phyloP scores from a whole-genome alignment of 2,113 vertebrate species.

The Eudyptes chrysolophus region DNA sequence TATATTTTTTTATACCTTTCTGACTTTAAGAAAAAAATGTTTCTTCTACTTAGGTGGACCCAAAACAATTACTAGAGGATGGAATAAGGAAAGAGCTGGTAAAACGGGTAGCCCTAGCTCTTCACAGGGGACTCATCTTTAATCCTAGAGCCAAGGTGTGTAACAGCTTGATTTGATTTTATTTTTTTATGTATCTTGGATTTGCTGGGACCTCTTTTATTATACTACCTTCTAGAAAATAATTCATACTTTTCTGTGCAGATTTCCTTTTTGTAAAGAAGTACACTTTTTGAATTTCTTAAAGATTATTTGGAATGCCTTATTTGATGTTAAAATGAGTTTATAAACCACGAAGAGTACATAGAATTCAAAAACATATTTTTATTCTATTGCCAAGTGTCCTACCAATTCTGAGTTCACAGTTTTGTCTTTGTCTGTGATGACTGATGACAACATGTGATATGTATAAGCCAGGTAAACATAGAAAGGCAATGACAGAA shows the following conservation, averaged over 20 bases:
- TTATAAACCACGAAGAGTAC: neutral
- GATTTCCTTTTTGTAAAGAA: neutral
- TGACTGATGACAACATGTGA: neutral
- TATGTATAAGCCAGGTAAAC: neutral
- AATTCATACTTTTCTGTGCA: neutral
- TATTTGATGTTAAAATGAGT: neutral
- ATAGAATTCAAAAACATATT: neutral
- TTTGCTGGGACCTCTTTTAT: neutral
- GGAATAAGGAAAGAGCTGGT: conserved; percentile 97
- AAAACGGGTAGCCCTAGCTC: conserved; percentile 89
- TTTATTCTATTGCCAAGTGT: neutral
- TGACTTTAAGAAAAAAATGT: neutral
- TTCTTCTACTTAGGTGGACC: conserved; percentile 85
- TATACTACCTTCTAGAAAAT: neutral
- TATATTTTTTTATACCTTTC: neutral
- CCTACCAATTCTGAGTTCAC: neutral
- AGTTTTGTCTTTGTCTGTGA: neutral
- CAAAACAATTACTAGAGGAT: conserved; percentile 96
- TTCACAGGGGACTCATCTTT: conserved; percentile 94
- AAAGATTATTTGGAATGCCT: neutral
- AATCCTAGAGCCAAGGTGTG: conserved; percentile 94
- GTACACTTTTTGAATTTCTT: neutral
- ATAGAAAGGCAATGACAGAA: neutral
- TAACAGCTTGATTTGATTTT: neutral
- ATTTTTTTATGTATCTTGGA: neutral